Evolutionary conservation across 2,113 vertebrate species (phyloP).

Genomic region (Capreolus pygargus): DNA sequence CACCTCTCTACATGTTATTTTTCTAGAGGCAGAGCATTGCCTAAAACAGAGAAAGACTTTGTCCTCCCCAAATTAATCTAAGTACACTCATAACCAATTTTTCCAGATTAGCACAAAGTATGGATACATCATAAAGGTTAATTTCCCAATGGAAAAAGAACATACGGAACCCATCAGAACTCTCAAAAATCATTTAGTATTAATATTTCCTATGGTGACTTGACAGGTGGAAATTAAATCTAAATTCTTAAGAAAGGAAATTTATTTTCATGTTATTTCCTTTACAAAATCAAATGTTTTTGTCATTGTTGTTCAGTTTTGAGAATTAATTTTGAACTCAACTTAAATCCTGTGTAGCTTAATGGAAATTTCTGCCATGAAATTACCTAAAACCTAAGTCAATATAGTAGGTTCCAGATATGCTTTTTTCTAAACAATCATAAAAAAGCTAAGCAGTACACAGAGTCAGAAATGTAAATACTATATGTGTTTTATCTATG

Average conservation of each 20-base stretch:
- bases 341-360: not conserved
- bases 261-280: not conserved
- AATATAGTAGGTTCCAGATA: not conserved
- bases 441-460: not conserved
- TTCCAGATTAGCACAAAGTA: not conserved
- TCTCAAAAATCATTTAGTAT: not conserved
- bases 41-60: not conserved
- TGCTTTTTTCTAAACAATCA: not conserved
- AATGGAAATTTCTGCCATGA: not conserved
- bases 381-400: not conserved
- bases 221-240: not conserved
- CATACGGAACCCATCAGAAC: not conserved
- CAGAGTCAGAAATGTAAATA: not conserved
- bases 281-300: conserved; percentile 11
- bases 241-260: not conserved
- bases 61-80: not conserved
- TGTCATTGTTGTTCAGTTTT: not conserved
- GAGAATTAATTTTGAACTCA: not conserved
- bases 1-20: not conserved
- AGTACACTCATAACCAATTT: not conserved
- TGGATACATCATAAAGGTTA: not conserved
- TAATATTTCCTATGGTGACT: not conserved
- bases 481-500: not conserved
- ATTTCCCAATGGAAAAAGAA: not conserved
- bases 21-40: not conserved